Percentiles rank a stretch among this genome's conserved stretches.
Evolutionary conservation across 2,888 invertebrate genomes (phyloP).

Genomic region (Tachystola acroxantha): DNA sequence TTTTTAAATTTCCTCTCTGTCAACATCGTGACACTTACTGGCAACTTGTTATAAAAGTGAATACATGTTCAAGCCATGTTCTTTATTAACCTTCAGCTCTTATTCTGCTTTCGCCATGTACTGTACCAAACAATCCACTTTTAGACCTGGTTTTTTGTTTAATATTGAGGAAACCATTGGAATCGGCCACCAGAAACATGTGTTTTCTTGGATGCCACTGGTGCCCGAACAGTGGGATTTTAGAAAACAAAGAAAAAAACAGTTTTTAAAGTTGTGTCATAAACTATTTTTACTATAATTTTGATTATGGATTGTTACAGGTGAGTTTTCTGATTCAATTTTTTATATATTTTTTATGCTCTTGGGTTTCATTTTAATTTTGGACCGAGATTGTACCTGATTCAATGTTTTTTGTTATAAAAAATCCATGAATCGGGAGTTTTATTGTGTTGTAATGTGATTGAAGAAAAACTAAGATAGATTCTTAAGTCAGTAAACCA

Average conservation of each 20-base stretch:
- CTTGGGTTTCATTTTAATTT: conserved; percentile 33
- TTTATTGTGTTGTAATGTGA: background rate
- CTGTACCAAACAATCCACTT: too few relatives aligned
- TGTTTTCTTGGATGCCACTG: conserved; percentile 33
- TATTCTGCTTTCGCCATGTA: too few relatives aligned
- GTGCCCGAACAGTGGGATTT: conserved; percentile 50
- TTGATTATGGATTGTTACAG: background rate
- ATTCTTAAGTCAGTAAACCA: too few relatives aligned
- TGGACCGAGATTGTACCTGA: conserved; percentile 40
- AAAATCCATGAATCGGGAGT: conserved; percentile 64
- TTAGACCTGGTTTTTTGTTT: too few relatives aligned
- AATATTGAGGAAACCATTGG: too few relatives aligned
- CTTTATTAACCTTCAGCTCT: too few relatives aligned
- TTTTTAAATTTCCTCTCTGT: too few relatives aligned
- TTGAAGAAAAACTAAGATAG: background rate
- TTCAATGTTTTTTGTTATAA: conserved; percentile 63
- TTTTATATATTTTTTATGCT: conserved; percentile 6
- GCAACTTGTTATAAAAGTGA: too few relatives aligned
- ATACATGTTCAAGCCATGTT: too few relatives aligned
- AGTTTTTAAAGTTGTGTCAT: conserved; percentile 24
- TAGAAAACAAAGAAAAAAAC: conserved; percentile 18
- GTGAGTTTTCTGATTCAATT: conserved; percentile 3
- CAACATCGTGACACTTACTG: too few relatives aligned
- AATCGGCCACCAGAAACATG: too few relatives aligned
- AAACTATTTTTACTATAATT: conserved; percentile 15